phyloP scores from a whole-genome alignment of 2,113 vertebrate genomes.

The Haemorhous mexicanus region DNA sequence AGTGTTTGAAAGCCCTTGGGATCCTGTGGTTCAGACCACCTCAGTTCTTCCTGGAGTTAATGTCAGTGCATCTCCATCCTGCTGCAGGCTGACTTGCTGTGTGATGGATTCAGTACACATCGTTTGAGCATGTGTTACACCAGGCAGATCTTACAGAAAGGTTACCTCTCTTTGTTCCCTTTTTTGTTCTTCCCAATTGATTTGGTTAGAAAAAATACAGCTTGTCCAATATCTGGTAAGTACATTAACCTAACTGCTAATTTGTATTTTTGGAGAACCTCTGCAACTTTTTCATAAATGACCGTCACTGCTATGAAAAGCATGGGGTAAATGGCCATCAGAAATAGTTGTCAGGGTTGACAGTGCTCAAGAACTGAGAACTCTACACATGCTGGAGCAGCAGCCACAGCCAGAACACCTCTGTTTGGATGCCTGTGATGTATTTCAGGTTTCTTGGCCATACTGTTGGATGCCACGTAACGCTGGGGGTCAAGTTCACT shows the following conservation, averaged over 20 bases:
- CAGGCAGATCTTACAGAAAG: background rate
- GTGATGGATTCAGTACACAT: constrained; percentile 3
- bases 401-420: background rate
- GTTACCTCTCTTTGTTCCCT: background rate
- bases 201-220: background rate
- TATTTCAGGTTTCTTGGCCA: background rate
- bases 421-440: background rate
- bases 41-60: background rate
- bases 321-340: background rate
- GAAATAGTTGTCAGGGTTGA: background rate
- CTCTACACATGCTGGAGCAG: background rate
- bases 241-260: background rate
- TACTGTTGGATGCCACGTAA: background rate
- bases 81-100: background rate
- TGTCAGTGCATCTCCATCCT: background rate
- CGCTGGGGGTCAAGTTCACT: background rate
- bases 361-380: background rate
- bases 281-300: background rate
- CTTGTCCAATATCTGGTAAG: background rate
- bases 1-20: background rate
- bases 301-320: background rate
- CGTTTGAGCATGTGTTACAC: background rate
- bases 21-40: background rate
- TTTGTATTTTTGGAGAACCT: background rate
- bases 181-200: background rate